Percentiles rank a stretch among this genome's conserved stretches.
These are phyloP conservation scores for Caenorhabditis wallacei DNA, from an alignment of 2,888 invertebrate species.

Conservation along the genomic window DNA sequence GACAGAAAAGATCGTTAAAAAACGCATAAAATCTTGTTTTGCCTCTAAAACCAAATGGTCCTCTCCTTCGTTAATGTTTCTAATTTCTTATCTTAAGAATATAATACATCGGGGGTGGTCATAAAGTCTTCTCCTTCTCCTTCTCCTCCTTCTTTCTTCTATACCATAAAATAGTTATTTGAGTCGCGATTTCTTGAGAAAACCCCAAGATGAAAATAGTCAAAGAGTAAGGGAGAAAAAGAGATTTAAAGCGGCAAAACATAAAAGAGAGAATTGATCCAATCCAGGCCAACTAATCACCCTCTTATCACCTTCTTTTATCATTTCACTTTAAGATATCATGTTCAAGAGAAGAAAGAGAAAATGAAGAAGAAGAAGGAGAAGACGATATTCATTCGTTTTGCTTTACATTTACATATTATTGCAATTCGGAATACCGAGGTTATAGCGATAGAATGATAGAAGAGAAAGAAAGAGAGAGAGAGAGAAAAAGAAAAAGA, in stretches of 20 bases:
- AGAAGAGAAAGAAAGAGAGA: not conserved
- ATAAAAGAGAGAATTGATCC: slow-evolving; percentile 31
- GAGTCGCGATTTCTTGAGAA: slow-evolving; percentile 26
- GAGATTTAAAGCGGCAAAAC: slow-evolving; percentile 19
- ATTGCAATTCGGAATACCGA: slow-evolving; percentile 27
- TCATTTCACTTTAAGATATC: slow-evolving; percentile 10
- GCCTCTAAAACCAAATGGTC: slow-evolving; percentile 29
- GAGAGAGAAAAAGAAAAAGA: not conserved
- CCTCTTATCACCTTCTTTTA: slow-evolving; percentile 34
- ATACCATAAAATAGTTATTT: slow-evolving; percentile 48
- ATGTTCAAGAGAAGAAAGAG: not conserved
- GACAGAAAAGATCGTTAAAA: slow-evolving; percentile 17
- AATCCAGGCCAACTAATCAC: slow-evolving; percentile 40
- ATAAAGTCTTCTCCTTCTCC: slow-evolving; percentile 33
- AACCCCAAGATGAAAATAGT: not conserved
- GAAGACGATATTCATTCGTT: slow-evolving; percentile 8
- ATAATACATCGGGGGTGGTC: slow-evolving; percentile 34
- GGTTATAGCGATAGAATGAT: slow-evolving; percentile 6
- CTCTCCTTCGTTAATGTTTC: slow-evolving; percentile 27
- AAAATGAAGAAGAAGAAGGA: not conserved
- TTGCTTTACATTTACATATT: slow-evolving; percentile 61
- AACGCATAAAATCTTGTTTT: slow-evolving; percentile 27
- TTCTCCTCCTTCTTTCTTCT: not conserved
- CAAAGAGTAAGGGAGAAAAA: slow-evolving; percentile 7
- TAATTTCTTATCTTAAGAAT: slow-evolving; percentile 28